Conservation (phyloP, 2,888 invertebrate species). For the Pandemis heparana region DNA sequence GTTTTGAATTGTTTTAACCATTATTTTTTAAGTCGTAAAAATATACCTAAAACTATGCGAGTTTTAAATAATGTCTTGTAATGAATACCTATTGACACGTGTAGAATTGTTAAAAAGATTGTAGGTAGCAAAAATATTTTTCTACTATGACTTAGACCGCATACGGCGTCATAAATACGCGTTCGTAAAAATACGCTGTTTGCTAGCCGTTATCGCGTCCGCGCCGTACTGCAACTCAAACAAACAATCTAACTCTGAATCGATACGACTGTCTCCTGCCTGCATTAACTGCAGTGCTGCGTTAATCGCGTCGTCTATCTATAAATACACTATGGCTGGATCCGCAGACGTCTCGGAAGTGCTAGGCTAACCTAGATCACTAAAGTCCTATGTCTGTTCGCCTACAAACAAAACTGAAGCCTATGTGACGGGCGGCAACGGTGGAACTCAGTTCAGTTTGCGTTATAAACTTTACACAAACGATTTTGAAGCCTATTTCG, state of each 20-base stretch:
- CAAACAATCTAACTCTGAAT: constrained; percentile 59
- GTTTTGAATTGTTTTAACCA: too few relatives aligned
- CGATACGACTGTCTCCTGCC: constrained; percentile 46
- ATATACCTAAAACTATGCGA: too few relatives aligned
- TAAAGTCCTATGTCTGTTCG: constrained; percentile 53
- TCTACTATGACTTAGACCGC: too few relatives aligned
- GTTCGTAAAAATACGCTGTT: background rate
- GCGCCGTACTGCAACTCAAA: constrained; percentile 48
- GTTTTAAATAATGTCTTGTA: too few relatives aligned
- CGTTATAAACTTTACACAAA: constrained; percentile 33
- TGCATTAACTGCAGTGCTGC: constrained; percentile 61
- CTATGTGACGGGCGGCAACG: constrained; percentile 51
- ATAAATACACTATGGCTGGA: constrained; percentile 80
- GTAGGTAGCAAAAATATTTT: too few relatives aligned
- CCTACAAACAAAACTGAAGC: constrained; percentile 48
- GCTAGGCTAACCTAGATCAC: constrained; percentile 47
- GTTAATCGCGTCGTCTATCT: constrained; percentile 71
- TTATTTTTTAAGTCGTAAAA: too few relatives aligned
- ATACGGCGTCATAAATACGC: background rate
- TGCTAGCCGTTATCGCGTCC: background rate
- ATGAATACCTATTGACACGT: too few relatives aligned
- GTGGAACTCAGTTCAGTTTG: constrained; percentile 48
- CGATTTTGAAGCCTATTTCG: constrained; percentile 47
- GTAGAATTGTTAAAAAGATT: too few relatives aligned
- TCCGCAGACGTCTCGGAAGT: constrained; percentile 72